Base-by-base conservation (phyloP, 2,888 invertebrate species). In the Oligia strigilis region DNA sequence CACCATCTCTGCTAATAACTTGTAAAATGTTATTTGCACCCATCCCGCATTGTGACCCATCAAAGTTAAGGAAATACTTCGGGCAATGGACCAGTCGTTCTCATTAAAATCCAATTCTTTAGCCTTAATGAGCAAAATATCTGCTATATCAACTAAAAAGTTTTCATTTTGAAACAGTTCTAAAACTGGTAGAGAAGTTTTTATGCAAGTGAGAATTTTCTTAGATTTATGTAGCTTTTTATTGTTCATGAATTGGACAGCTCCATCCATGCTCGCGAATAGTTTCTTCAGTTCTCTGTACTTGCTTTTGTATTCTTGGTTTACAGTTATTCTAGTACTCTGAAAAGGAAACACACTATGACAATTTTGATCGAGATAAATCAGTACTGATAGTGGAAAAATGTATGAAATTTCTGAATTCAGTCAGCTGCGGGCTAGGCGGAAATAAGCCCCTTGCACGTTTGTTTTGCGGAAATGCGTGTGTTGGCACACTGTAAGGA, bases 151-250 rank as follows among this genome's bases (percentile, higher is more conserved):
- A 75, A 94, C 95, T 65, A 98, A 93, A 89, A 97, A 96, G 52
- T 91, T 92, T 66, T 97, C 95, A 92, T 97, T 97, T 92, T 97
- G 96, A 90, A 98, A 98, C 87, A 98, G 97, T 80, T 98, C 97
- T 60, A 98, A 92, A 81, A 97, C 96, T 0, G 97, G 95, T 67
- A 98, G 93, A 0, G 98, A 97, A 52, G 96, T 95, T 85, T 97
- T 96, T 46, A 98, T 97, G 64, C 95, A 93, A 69, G 87, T 92
- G 4, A 98, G 92, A 52, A 97, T 94, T 49, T 90, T 85, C 74
- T 95, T 95, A 1, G 92, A 89, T 93, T 93, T 77, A 83, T 93
- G 92, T 72, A 90, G 90, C 0, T 87, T 87, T 86, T 93, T 94
- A 75, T 94, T 93, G 78, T 95, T 96, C 91, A 95, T 94, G 82